Evolutionary conservation across 1,140 invertebrate genomes (phyloP), one percentile per base, ranked within the genome.

Genomic region (Pristionchus pacificus): DNA sequence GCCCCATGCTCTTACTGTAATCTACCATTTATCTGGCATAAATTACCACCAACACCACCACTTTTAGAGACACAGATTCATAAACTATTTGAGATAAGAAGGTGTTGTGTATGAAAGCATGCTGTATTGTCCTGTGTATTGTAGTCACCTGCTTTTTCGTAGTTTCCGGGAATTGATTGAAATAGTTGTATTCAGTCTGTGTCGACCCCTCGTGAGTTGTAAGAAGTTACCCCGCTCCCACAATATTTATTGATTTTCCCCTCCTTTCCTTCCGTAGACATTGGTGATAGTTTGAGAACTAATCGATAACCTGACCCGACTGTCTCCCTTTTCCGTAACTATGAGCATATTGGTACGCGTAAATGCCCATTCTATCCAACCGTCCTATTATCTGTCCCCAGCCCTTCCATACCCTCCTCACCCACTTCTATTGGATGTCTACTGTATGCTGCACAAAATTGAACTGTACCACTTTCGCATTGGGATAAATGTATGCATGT

Each of bases 131-230:
- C 60, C 60, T 61, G 10, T 61, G 13, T 10, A 10, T 31, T 32
- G 14, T 13, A 3, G 31, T 70, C 2, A 31, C 28, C 55, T 32
- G 49, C 24, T 13, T 67, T 32, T 65, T 27, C 29, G 24, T 70
- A n/a, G n/a, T n/a, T n/a, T n/a, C n/a, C n/a, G n/a, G n/a, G n/a
- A n/a, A n/a, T n/a, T n/a, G n/a, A n/a, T 14, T 70, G 61, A 15
- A 19, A 33, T 70, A 67, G 61, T 60, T 70, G 68, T 71, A 70
- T 71, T 70, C 69, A 13, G 38, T 6, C 69, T 28, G 66, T 68
- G 66, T 70, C 55, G 14, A n/a, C 14, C 24, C 24, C 29, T n/a
- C 60, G 24, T 61, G n/a, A n/a, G n/a, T n/a, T n/a, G n/a, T n/a
- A n/a, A n/a, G 6, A 25, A 61, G 6, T 6, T 61, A 13, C 10